Conservation (phyloP, 2,113 vertebrate genomes). For the Prietella phreatophila region DNA sequence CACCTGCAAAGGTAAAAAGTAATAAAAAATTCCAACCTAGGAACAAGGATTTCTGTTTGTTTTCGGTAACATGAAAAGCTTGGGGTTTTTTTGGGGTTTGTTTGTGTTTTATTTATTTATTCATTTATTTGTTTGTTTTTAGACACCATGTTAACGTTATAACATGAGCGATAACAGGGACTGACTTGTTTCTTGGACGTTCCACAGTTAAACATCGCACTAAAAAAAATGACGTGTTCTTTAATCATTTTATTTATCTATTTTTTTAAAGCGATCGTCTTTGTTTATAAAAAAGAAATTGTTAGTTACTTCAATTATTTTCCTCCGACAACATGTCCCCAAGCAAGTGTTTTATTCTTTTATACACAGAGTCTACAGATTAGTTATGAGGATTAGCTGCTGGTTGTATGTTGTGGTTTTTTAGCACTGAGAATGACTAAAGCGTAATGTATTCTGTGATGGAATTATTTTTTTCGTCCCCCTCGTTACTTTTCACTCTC, state of each 20-base stretch:
- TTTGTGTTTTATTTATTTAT: no score
- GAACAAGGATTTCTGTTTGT: not conserved
- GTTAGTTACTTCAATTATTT: not conserved
- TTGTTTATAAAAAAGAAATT: not conserved
- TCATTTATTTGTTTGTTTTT: no score
- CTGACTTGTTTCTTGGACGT: not conserved
- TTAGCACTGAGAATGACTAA: not conserved
- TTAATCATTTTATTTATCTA: not conserved
- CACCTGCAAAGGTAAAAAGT: not conserved
- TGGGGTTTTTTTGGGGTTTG: no score
- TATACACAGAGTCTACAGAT: not conserved
- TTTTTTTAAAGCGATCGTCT: not conserved
- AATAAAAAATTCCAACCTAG: not conserved
- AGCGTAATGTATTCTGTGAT: not conserved
- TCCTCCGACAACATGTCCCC: not conserved
- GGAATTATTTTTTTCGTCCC: not conserved
- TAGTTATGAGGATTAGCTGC: not conserved
- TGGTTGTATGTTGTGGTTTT: no score
- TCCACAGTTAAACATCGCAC: not conserved
- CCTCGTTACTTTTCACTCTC: not conserved
- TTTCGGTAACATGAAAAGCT: not conserved
- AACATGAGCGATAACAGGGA: not conserved
- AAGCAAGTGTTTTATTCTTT: not conserved
- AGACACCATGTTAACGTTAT: not conserved
- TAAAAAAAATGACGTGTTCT: not conserved